Base-by-base conservation (phyloP, 2,888 invertebrate species). In the Quadroppia sp. region DNA sequence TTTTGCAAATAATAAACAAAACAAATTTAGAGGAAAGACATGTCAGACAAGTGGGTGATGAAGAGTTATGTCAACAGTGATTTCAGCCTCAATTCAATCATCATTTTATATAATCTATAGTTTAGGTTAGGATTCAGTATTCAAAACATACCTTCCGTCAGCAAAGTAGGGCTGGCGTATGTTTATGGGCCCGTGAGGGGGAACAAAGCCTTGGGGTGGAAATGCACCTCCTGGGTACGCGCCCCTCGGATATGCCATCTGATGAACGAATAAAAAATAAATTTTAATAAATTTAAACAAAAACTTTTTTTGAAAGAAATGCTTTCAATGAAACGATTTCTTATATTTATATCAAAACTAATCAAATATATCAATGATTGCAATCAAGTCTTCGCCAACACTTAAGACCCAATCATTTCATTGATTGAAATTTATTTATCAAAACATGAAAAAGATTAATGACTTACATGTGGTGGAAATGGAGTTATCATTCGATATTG, bases 51-150 rank as follows among this genome's bases (percentile, higher is more conserved):
- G 73, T 73, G 73, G 73, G 73, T 73, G 67, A 67, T 73, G 73
- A 73, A n/a, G 23, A 11, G 72, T 73, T 45, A 67, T 73, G 73
- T 73, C 73, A 73, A 73, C 73, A 73, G 28, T 23, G 53, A 48
- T n/a, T 67, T 73, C 28, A 25, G 42, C 23, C 15, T 36, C 28
- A 25, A 20, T 53, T 53, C 48, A 70, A 70, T 74, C 70, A 74
- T 70, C 42, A 50, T 28, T 3, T 53, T 48, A 20, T 2, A 2
- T n/a, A 64, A 20, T 36, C 2, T 1, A 64, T 64, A 2, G 20
- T 11, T 30, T 25, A 23, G 9, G 25, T 53, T 25, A 23, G 20
- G 1, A 20, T 2, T 7, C n/a, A 23, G 3, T 9, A 40, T 9
- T 23, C 6, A 2, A 20, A 15, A n/a, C 50, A 56, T 42, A 69